These are phyloP conservation scores for Amphibalanus amphitrite DNA, from an alignment of 1,140 invertebrate genomes.

Conservation along the genomic window DNA sequence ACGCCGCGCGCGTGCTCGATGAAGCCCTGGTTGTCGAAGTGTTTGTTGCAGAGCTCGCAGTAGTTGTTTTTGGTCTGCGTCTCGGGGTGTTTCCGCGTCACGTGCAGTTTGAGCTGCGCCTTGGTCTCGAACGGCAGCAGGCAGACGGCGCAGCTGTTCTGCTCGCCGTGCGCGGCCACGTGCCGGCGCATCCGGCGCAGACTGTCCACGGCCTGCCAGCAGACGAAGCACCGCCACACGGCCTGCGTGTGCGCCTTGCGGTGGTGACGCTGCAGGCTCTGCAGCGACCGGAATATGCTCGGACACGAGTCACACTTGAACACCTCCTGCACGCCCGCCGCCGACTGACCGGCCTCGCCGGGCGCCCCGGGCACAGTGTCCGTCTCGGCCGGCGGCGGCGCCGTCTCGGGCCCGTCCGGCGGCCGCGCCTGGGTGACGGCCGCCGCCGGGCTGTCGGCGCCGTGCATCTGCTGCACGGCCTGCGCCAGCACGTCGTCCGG, in stretches of 20 bases:
- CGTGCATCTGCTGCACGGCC: neutral
- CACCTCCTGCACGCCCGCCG: neutral
- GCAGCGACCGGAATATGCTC: neutral
- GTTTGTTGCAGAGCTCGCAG: neutral
- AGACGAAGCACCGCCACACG: constrained; percentile 1
- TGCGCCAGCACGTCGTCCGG: neutral
- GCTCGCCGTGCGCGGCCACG: neutral
- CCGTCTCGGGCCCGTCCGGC: neutral
- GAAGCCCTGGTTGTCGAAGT: neutral
- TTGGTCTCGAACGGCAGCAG: neutral
- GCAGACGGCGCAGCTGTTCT: neutral
- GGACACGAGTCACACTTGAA: neutral
- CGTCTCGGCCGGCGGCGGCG: neutral
- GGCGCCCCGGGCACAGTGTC: too few relatives aligned
- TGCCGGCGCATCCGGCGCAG: neutral
- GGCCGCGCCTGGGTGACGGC: neutral
- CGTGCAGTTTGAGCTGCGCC: neutral
- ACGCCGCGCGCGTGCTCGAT: neutral
- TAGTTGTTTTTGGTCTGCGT: constrained; percentile 1
- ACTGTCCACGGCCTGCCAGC: neutral
- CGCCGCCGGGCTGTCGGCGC: neutral
- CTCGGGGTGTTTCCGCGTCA: neutral
- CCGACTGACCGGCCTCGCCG: neutral
- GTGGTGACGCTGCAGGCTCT: neutral
- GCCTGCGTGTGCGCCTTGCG: neutral